These are phyloP conservation scores for Thunnus maccoyii DNA, from an alignment of 2,113 vertebrate genomes.

Conservation along the genomic window DNA sequence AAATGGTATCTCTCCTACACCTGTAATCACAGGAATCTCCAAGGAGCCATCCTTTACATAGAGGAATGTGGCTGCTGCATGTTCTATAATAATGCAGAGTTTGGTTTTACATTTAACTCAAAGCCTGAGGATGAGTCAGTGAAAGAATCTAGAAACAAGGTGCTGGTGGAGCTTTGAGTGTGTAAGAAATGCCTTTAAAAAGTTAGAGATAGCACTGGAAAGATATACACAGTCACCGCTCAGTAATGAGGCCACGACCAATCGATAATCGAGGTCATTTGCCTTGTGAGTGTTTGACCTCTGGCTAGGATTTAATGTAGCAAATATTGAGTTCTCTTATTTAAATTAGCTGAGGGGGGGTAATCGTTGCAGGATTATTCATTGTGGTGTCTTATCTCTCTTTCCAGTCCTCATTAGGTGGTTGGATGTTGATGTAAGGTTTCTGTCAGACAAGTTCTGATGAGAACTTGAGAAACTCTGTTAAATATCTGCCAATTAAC, in stretches of 20 bases:
- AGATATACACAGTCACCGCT: not conserved
- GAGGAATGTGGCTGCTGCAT: not conserved
- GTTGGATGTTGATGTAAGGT: not conserved
- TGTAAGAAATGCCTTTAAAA: not conserved
- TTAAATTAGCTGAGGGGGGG: slow-evolving; percentile 9
- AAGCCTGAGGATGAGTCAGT: not conserved
- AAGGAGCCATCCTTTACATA: not conserved
- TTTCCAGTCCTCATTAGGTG: slow-evolving; percentile 25
- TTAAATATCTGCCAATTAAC: not conserved
- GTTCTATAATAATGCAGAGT: not conserved
- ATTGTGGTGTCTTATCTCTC: slow-evolving; percentile 6
- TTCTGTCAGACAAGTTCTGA: not conserved
- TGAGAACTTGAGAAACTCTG: not conserved
- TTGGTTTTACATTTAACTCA: not conserved
- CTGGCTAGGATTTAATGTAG: not conserved
- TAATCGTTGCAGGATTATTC: not conserved
- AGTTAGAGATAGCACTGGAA: not conserved
- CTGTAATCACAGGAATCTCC: slow-evolving; percentile 3
- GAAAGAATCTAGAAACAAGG: not conserved
- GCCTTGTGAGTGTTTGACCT: slow-evolving; percentile 13
- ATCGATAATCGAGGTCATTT: slow-evolving; percentile 25
- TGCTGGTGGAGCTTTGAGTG: not conserved
- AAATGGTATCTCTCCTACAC: not conserved
- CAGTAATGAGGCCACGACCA: slow-evolving; percentile 7
- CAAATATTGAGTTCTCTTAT: slow-evolving; percentile 18